Conservation (phyloP, 1,140 invertebrate species). For the Drosophila asahinai region DNA sequence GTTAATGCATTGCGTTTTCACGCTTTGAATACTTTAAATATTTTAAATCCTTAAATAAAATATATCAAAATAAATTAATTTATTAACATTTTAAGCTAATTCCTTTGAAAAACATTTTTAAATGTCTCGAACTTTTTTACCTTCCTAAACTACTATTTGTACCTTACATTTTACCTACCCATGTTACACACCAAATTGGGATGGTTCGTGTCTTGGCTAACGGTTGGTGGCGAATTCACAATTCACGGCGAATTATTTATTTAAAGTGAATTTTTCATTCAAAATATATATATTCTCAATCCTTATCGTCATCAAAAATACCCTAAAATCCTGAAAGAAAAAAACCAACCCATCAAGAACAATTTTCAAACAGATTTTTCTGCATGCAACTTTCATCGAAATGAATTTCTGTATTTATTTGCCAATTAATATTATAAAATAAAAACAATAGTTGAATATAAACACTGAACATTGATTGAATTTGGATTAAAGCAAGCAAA, state of each 20-base stretch:
- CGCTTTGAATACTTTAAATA: too few relatives aligned
- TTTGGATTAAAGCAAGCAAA: conserved; percentile 50
- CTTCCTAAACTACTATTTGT: background rate
- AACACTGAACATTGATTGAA: conserved; percentile 58
- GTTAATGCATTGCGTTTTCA: too few relatives aligned
- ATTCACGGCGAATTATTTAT: background rate
- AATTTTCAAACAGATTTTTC: background rate
- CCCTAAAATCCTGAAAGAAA: background rate
- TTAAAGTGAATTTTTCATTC: background rate
- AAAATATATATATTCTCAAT: background rate
- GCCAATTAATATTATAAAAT: conserved; percentile 44
- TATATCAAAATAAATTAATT: too few relatives aligned
- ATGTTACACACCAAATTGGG: background rate
- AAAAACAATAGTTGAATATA: conserved; percentile 52
- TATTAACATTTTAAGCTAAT: too few relatives aligned
- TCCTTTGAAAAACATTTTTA: too few relatives aligned
- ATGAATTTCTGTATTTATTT: conserved; percentile 60
- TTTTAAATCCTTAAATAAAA: too few relatives aligned
- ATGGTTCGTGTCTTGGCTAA: conserved; percentile 5
- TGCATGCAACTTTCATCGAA: conserved; percentile 68
- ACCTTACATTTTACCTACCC: background rate
- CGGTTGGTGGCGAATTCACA: background rate
- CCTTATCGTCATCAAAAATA: too few relatives aligned
- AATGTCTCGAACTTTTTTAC: too few relatives aligned
- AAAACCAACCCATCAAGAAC: background rate